Evolutionary conservation across 2,888 invertebrate genomes (phyloP).

Genomic region (Brachylomia viminalis): DNA sequence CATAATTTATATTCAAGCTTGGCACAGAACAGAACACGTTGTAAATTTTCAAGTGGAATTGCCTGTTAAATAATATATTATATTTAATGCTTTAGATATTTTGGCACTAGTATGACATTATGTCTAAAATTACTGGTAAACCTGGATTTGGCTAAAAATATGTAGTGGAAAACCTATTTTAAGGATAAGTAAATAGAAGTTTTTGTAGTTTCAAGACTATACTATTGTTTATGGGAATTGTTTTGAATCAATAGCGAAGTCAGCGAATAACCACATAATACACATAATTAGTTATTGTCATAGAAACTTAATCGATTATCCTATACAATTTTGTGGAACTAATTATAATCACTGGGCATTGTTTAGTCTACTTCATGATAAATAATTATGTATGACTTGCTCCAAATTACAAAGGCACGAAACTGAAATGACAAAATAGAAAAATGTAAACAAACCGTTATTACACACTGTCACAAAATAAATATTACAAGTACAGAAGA

Average conservation of each 20-base stretch:
- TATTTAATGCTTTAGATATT: not conserved
- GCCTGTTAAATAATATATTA: slow-evolving; percentile 6
- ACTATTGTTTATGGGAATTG: not conserved
- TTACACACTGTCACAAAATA: no score
- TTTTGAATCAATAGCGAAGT: not conserved
- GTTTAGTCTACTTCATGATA: slow-evolving; percentile 22
- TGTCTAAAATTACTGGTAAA: not conserved
- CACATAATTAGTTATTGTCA: not conserved
- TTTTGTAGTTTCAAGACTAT: not conserved
- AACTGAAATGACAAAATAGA: not conserved
- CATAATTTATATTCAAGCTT: slow-evolving; percentile 16
- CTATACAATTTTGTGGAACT: not conserved
- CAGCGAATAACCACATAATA: not conserved
- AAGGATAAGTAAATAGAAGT: no score
- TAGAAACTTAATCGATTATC: slow-evolving; percentile 2
- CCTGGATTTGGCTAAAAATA: not conserved
- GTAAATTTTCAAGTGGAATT: slow-evolving; percentile 19
- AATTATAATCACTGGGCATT: not conserved
- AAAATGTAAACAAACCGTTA: slow-evolving; percentile 21
- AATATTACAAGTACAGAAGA: no score
- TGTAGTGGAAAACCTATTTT: not conserved
- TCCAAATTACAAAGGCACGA: slow-evolving; percentile 2
- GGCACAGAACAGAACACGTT: slow-evolving; percentile 16
- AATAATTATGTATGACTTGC: not conserved
- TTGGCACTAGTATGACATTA: slow-evolving; percentile 24